Base-by-base conservation (phyloP, 2,797 vertebrate species). In the Paratrypauchen microcephalus region DNA sequence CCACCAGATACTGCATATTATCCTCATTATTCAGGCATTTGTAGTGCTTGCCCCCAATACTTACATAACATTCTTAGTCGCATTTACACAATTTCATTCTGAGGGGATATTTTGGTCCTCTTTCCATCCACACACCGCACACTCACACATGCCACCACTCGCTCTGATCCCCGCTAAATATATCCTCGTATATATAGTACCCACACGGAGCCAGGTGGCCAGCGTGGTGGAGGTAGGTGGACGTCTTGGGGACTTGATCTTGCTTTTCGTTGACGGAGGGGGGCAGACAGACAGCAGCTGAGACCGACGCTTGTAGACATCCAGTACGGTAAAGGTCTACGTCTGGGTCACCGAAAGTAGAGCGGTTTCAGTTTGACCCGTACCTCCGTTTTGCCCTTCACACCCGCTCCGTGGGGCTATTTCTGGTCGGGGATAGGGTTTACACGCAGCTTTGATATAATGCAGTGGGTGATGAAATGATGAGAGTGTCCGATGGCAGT, bases 211-310 rank as follows among this genome's bases (percentile, higher is more conserved):
- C 90, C 88, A 91, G 89, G 83, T 88, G 89, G 71, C 81, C 83
- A 79, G 72, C 2, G 26, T 5, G 32, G 32, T 9, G 32, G 32
- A 68, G 79, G 77, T 84, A 89, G 48, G 58, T 65, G 36, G 57
- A 28, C 18, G 4, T 15, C 54, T 63, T 69, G 47, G 73, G 70
- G 78, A 61, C 68, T 59, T 47, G 69, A 72, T 41, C 4, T 39
- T 15, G 9, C 55, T 55, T 72, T 57, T 72, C 73, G 85, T 86
- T 86, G 87, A 87, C 78, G 76, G 82, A 78, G 77, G 58, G 63
- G 65, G 6, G 70, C 74, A 75, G 86, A 78, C 78, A 86, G 86
- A 86, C 87, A 81, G 82, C 91, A 90, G 87, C 89, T 90, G 89
- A 83, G 84, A 77, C 75, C 72, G 73, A 65, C 73, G 77, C 78